Percentiles rank a stretch among this genome's conserved stretches.
phyloP scores from a whole-genome alignment of 37 sponge, comb jelly and placozoan species.

The Beroe forskalii region DNA sequence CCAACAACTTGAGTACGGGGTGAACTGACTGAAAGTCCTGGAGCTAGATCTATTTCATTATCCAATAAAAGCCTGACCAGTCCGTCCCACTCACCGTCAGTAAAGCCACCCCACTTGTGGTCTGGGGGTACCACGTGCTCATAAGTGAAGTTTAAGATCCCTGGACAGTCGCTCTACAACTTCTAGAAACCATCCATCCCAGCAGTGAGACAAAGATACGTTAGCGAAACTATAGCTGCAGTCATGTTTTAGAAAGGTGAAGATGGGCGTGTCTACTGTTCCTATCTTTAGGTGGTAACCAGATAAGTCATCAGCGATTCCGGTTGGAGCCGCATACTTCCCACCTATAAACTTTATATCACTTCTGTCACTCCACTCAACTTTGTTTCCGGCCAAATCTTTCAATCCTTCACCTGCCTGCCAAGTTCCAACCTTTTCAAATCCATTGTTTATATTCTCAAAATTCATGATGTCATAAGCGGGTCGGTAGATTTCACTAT shows the following conservation, averaged over 20 bases:
- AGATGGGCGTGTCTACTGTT: background rate
- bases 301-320: background rate
- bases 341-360: background rate
- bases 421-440: conserved; percentile 23
- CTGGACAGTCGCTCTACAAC: background rate
- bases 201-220: background rate
- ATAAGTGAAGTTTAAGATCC: background rate
- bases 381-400: background rate
- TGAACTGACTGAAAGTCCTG: background rate
- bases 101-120: background rate
- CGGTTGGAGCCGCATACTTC: background rate
- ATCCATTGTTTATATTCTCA: background rate
- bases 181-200: background rate
- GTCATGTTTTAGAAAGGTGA: background rate
- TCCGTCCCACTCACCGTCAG: background rate
- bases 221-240: background rate
- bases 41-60: background rate
- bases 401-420: background rate
- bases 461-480: conserved; percentile 26
- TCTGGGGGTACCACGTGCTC: background rate
- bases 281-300: background rate
- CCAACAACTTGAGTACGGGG: background rate
- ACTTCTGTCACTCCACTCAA: background rate
- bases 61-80: background rate
- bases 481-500: too few relatives aligned